phyloP scores from a whole-genome alignment of 1,140 invertebrate species.

The Arctopsyche grandis region DNA sequence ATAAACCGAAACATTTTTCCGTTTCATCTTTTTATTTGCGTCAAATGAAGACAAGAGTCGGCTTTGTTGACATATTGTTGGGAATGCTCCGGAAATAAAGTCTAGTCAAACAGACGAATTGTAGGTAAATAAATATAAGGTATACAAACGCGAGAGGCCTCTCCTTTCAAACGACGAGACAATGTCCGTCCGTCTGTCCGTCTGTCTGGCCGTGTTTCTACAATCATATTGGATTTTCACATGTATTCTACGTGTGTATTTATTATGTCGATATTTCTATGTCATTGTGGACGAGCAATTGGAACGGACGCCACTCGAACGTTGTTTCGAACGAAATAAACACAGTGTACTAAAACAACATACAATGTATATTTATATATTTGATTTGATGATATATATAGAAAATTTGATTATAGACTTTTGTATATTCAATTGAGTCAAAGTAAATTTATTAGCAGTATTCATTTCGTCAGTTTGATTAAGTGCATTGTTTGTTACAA shows the following conservation, averaged over 20 bases:
- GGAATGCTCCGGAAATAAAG: conserved; percentile 52
- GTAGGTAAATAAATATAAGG: conserved; percentile 39
- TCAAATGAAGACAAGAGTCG: conserved; percentile 50
- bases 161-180: conserved; percentile 25
- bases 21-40: conserved; percentile 47
- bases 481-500: too few relatives aligned
- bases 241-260: background rate
- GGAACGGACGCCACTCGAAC: background rate
- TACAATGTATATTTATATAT: too few relatives aligned
- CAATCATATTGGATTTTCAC: background rate
- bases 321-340: too few relatives aligned
- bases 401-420: too few relatives aligned
- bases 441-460: too few relatives aligned
- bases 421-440: too few relatives aligned
- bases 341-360: too few relatives aligned
- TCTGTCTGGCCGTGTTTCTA: background rate
- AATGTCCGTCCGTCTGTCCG: conserved; percentile 11
- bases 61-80: conserved; percentile 53
- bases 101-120: conserved; percentile 54
- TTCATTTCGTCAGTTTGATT: too few relatives aligned
- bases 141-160: conserved; percentile 8
- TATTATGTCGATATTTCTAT: too few relatives aligned
- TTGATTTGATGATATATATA: too few relatives aligned
- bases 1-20: conserved; percentile 50
- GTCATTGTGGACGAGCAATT: background rate